Base-by-base conservation (phyloP, 2,888 invertebrate genomes). In the Agrilus mali region DNA sequence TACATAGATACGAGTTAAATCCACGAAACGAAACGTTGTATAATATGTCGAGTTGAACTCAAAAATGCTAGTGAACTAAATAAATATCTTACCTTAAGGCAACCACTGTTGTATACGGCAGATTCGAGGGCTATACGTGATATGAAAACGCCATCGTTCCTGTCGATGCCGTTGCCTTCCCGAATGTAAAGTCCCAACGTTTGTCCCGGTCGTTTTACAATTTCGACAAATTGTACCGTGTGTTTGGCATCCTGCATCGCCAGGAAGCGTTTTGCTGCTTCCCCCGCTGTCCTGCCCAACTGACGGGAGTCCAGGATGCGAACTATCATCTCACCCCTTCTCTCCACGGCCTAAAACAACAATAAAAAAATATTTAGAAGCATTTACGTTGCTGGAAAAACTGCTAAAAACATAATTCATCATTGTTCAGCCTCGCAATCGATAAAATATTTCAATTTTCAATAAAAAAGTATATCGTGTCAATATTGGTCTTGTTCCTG, bases 161-260 rank as follows among this genome's bases (percentile, higher is more conserved):
- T 78, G 59, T 93, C 90, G 42, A 87, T 80, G n/a, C 96, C 97
- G 61, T 98, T 96, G n/a, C 97, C 96, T 77, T 98, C 97, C 34
- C 96, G 78, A 60, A 98, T 96, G 68, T 98, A 98, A 47, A 98
- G 77, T 36, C 98, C 98, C 50, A 98, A 73, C 31, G 96, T 96
- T 70, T 98, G 97, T 12, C 97, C 98, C 1, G 98, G 98, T 56
- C 96, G 79, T 69, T 98, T 98, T 53, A 98, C 94, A 60, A 98
- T 96, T 71, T 98, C 98, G 55, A 98, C 95, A 62, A 95, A 80
- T 66, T 88, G 80, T 48, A 92, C 88, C 54, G 81, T 77, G 49
- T 65, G 64, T 50, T 65, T 66, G 41, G 59, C 63, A 66, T 84
- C 86, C 75, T 86, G 86, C 70, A 83, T 72, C 47, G 79, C 67